These are phyloP conservation scores for Cheumatopsyche charites DNA, from an alignment of 1,140 invertebrate species.

Conservation along the genomic window DNA sequence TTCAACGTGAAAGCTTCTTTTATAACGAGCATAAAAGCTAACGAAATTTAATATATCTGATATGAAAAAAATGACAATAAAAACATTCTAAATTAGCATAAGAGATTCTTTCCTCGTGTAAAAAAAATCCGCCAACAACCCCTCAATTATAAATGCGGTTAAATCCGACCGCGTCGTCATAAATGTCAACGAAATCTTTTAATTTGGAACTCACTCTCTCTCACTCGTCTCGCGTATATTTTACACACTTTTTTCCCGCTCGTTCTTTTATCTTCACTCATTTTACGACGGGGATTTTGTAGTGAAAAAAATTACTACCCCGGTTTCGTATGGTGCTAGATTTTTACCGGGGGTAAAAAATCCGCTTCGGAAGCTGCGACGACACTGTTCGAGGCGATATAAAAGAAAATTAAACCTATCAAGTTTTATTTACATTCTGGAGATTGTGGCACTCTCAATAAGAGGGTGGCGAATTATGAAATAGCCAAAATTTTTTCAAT, in stretches of 20 bases:
- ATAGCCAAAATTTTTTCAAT: too few relatives aligned
- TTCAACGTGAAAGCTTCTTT: too few relatives aligned
- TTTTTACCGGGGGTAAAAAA: conserved; percentile 17
- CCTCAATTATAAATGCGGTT: conserved; percentile 29
- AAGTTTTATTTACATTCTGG: conserved; percentile 39
- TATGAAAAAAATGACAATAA: conserved; percentile 19
- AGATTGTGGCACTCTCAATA: background rate
- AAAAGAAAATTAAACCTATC: conserved; percentile 49
- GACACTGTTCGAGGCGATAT: conserved; percentile 40
- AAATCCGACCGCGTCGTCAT: conserved; percentile 32
- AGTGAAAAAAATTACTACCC: background rate
- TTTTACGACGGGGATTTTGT: conserved; percentile 5
- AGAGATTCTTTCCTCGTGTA: background rate
- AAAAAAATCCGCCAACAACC: conserved; percentile 10
- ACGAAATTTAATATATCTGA: too few relatives aligned
- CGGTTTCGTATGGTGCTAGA: conserved; percentile 16
- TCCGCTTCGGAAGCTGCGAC: conserved; percentile 5
- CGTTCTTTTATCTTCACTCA: conserved; percentile 32
- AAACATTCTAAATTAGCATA: conserved; percentile 21
- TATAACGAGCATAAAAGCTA: too few relatives aligned
- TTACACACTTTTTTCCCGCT: background rate
- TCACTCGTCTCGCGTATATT: background rate
- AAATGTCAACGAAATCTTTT: conserved; percentile 46
- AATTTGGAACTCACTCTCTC: conserved; percentile 37
- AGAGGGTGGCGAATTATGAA: too few relatives aligned